These are phyloP conservation scores for Lysandra coridon DNA, from an alignment of 2,888 invertebrate species.

Conservation along the genomic window DNA sequence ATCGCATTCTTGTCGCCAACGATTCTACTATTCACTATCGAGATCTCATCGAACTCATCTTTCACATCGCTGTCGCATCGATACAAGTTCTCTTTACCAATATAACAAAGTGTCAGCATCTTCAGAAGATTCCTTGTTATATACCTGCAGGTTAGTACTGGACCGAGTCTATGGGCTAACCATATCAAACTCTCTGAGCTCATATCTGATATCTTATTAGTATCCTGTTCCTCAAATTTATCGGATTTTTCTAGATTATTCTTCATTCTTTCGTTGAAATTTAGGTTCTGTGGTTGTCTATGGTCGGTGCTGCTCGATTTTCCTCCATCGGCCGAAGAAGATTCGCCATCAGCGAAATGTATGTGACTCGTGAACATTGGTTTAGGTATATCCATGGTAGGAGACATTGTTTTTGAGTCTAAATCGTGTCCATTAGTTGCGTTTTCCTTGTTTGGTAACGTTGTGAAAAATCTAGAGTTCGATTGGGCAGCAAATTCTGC, in stretches of 20 bases:
- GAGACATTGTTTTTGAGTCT: constrained; percentile 71
- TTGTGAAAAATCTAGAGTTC: constrained; percentile 42
- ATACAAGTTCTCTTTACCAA: constrained; percentile 88
- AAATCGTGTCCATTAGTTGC: constrained; percentile 45
- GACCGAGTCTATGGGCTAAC: constrained; percentile 95
- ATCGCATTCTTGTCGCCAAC: constrained; percentile 90
- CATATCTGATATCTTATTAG: constrained; percentile 89
- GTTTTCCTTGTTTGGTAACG: constrained; percentile 33
- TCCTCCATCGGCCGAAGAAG: constrained; percentile 47
- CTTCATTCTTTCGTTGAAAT: constrained; percentile 48
- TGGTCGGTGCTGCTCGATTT: constrained; percentile 37
- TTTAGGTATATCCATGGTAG: constrained; percentile 85
- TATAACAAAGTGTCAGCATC: constrained; percentile 96
- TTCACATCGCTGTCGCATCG: constrained; percentile 66
- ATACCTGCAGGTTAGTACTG: constrained; percentile 94
- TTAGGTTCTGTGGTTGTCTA: constrained; percentile 52
- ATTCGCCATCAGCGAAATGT: constrained; percentile 68
- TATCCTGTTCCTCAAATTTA: constrained; percentile 47
- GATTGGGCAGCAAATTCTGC: constrained; percentile 66
- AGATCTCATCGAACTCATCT: constrained; percentile 81
- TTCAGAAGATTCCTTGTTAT: constrained; percentile 94
- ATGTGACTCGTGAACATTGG: constrained; percentile 74
- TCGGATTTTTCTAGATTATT: constrained; percentile 32
- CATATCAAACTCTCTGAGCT: constrained; percentile 93
- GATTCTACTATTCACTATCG: constrained; percentile 83